A percentile compares a stretch with the other conserved stretches of the same genome.
phyloP scores from a whole-genome alignment of 1,140 invertebrate genomes.

The Nixonia krombeini region DNA sequence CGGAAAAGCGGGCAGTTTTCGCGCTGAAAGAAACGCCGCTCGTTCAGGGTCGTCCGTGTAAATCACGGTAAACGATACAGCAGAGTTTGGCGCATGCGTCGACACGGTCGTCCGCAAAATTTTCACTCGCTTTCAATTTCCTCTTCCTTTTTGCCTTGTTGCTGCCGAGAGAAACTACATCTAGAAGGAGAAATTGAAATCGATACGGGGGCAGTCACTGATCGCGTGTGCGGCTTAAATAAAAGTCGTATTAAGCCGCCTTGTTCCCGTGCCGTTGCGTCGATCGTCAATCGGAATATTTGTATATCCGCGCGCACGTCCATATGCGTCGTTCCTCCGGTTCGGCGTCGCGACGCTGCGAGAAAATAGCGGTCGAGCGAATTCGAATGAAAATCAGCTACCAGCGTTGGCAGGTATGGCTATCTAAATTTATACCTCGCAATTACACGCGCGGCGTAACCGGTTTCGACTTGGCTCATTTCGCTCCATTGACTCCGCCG shows the following conservation, averaged over 20 bases:
- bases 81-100: too few relatives aligned
- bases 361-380: conserved; percentile 15
- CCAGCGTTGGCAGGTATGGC: conserved; percentile 24
- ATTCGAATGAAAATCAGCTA: conserved; percentile 26
- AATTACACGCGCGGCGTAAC: conserved; percentile 51
- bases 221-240: conserved; percentile 22
- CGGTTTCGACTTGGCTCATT: conserved; percentile 52
- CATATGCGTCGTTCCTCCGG: not conserved
- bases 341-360: too few relatives aligned
- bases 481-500: conserved; percentile 49
- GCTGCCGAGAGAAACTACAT: conserved; percentile 45
- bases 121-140: conserved; percentile 13
- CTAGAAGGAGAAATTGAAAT: conserved; percentile 62
- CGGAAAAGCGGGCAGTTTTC: too few relatives aligned
- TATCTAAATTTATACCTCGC: conserved; percentile 53
- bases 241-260: conserved; percentile 16
- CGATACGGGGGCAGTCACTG: conserved; percentile 42
- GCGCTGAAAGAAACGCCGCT: too few relatives aligned
- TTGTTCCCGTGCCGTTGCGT: not conserved
- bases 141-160: not conserved
- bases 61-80: too few relatives aligned
- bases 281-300: not conserved
- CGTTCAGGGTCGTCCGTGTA: too few relatives aligned
- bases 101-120: too few relatives aligned
- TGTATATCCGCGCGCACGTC: not conserved